phyloP scores from a whole-genome alignment of 2,888 invertebrate genomes.

The Panorpa germanica region DNA sequence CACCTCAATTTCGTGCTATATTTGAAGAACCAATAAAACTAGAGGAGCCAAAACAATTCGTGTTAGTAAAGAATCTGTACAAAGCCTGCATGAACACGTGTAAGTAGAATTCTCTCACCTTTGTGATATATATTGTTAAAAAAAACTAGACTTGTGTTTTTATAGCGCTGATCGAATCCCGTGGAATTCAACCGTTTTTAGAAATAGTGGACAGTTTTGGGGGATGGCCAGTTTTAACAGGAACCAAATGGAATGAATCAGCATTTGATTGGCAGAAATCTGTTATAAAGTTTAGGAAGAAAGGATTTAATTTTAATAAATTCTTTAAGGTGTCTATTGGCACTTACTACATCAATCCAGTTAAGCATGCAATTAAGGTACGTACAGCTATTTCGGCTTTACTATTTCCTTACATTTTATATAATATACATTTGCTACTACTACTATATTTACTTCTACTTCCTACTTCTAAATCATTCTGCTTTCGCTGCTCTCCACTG shows the following conservation, averaged over 20 bases:
- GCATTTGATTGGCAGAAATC: constrained; percentile 66
- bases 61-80: constrained; percentile 24
- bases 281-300: constrained; percentile 58
- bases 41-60: constrained; percentile 22
- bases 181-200: no score
- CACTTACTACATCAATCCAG: constrained; percentile 77
- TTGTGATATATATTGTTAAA: no score
- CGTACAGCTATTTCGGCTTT: no score
- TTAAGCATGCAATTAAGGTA: constrained; percentile 69
- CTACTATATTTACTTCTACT: no score
- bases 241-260: constrained; percentile 47
- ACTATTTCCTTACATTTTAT: no score
- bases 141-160: no score
- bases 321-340: constrained; percentile 80
- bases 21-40: constrained; percentile 20
- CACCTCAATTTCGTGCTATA: constrained; percentile 23
- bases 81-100: constrained; percentile 27
- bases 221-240: constrained; percentile 86
- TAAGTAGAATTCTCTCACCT: constrained; percentile 14
- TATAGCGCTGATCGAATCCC: no score
- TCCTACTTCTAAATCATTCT: no score
- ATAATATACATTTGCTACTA: no score
- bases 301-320: constrained; percentile 78
- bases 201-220: no score
- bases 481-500: no score